A percentile compares a stretch with the other conserved stretches of the same genome.
Evolutionary conservation across 2,888 invertebrate genomes (phyloP).

Genomic region (Rotaria sp.): DNA sequence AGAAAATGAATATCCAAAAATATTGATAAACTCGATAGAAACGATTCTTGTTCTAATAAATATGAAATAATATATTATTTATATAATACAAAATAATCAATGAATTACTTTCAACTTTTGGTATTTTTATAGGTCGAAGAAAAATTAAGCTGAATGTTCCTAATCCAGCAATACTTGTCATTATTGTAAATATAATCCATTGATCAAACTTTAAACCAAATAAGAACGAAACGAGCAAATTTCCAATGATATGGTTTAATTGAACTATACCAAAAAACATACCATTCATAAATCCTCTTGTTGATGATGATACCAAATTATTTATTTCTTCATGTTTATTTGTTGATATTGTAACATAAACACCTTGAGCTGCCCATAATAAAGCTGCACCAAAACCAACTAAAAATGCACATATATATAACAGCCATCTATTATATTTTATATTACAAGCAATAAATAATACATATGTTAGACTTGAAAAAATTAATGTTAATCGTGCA

Average conservation of each 20-base stretch:
- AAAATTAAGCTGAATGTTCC: neutral
- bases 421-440: neutral
- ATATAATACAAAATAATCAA: neutral
- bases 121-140: neutral
- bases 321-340: neutral
- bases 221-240: neutral
- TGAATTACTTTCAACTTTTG: neutral
- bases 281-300: slow-evolving; percentile 2
- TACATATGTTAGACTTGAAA: neutral
- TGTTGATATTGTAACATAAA: slow-evolving; percentile 47
- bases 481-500: neutral
- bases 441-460: neutral
- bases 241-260: neutral
- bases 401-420: neutral
- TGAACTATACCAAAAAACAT: neutral
- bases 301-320: neutral
- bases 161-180: neutral
- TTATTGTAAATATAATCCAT: neutral
- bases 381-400: slow-evolving; percentile 47
- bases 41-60: neutral
- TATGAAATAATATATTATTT: neutral
- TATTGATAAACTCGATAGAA: neutral
- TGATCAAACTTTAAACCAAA: neutral
- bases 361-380: slow-evolving; percentile 51
- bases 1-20: neutral